These are phyloP conservation scores for Calycopis cecrops DNA, from an alignment of 1,140 invertebrate genomes.

Conservation along the genomic window DNA sequence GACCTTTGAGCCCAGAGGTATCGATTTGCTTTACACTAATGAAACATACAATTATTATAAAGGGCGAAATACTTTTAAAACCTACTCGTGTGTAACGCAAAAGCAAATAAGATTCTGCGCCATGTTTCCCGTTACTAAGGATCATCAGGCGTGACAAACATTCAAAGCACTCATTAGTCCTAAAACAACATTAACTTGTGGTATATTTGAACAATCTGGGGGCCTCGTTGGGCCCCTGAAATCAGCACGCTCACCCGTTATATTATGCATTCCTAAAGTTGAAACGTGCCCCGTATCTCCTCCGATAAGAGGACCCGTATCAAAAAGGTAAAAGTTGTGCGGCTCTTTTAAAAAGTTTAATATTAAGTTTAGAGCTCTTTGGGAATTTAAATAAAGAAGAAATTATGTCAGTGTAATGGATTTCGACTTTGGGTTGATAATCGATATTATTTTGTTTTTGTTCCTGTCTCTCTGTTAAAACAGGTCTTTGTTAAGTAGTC, in stretches of 20 bases:
- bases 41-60: slow-evolving; percentile 7
- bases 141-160: slow-evolving; percentile 37
- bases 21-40: not conserved
- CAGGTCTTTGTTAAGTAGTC: no score
- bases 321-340: not conserved
- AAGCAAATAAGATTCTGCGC: slow-evolving; percentile 12
- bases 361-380: no score
- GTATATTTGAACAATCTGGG: slow-evolving; percentile 36
- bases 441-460: no score
- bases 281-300: slow-evolving; percentile 13
- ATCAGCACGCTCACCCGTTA: slow-evolving; percentile 26
- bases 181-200: slow-evolving; percentile 56
- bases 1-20: no score
- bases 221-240: slow-evolving; percentile 17
- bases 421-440: no score
- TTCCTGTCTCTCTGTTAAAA: no score
- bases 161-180: slow-evolving; percentile 54
- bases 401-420: no score
- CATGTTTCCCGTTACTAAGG: slow-evolving; percentile 19
- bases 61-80: slow-evolving; percentile 7
- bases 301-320: not conserved
- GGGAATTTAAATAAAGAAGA: no score
- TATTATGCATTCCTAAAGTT: slow-evolving; percentile 31
- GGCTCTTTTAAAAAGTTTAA: slow-evolving; percentile 3
- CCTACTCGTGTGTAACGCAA: slow-evolving; percentile 2